Conservation (phyloP, 2,888 invertebrate genomes). For the Rutpela maculata region DNA sequence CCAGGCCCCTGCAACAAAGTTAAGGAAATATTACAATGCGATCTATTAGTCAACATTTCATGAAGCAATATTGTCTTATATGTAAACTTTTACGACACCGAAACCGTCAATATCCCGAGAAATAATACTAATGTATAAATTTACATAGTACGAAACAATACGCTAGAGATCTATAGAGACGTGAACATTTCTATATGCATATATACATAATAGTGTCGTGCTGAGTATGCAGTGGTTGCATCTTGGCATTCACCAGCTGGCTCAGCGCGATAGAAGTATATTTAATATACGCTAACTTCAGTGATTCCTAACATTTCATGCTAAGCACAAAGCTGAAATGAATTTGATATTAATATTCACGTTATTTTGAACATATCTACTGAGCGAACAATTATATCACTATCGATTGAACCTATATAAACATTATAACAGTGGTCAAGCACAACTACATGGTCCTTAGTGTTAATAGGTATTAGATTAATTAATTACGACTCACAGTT, state of each 20-base stretch:
- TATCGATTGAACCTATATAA: no score
- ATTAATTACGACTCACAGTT: no score
- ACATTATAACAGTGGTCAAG: no score
- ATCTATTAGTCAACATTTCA: no score
- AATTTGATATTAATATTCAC: background rate
- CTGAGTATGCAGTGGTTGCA: constrained; percentile 1
- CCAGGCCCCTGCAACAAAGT: no score
- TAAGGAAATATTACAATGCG: no score
- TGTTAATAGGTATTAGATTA: no score
- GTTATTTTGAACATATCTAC: background rate
- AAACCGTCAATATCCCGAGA: background rate
- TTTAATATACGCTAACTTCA: background rate
- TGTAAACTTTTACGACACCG: background rate
- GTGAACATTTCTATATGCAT: background rate
- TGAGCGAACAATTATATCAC: no score
- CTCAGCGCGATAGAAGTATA: background rate
- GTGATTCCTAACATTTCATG: background rate
- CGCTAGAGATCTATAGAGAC: background rate
- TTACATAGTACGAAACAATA: constrained; percentile 4
- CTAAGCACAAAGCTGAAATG: background rate
- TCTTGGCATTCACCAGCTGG: background rate
- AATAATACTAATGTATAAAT: constrained; percentile 4
- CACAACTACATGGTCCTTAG: no score
- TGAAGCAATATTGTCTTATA: no score
- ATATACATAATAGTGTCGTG: background rate